Evolutionary conservation across 2,113 vertebrate genomes (phyloP).

Genomic region (Sturnira hondurensis): DNA sequence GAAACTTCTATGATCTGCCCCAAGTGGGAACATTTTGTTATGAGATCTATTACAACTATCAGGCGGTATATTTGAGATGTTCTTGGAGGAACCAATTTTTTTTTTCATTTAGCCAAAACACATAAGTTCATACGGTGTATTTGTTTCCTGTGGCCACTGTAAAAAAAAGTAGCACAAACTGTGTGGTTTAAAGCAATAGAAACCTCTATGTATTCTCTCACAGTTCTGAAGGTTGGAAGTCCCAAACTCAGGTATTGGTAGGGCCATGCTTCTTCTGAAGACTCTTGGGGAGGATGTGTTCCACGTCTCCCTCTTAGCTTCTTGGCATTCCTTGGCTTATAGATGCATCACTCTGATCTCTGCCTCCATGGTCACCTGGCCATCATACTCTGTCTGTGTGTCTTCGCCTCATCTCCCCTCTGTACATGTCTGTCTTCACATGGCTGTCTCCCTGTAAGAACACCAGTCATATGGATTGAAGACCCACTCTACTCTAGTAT

Average conservation of each 20-base stretch:
- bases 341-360: background rate
- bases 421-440: background rate
- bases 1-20: background rate
- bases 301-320: background rate
- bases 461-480: fast-evolving
- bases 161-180: background rate
- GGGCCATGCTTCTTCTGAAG: background rate
- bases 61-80: background rate
- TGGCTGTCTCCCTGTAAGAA: background rate
- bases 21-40: background rate
- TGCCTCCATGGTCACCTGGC: background rate
- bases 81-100: background rate
- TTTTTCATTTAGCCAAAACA: background rate
- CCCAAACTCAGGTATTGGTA: background rate
- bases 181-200: background rate
- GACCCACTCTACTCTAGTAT: no score
- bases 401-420: background rate
- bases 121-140: fast-evolving
- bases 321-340: background rate
- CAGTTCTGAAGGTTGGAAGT: background rate
- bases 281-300: background rate
- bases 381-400: background rate
- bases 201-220: background rate
- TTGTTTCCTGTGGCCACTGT: background rate
- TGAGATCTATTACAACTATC: background rate